Evolutionary conservation across 2,797 vertebrate species (phyloP).

Genomic region (Huso huso): DNA sequence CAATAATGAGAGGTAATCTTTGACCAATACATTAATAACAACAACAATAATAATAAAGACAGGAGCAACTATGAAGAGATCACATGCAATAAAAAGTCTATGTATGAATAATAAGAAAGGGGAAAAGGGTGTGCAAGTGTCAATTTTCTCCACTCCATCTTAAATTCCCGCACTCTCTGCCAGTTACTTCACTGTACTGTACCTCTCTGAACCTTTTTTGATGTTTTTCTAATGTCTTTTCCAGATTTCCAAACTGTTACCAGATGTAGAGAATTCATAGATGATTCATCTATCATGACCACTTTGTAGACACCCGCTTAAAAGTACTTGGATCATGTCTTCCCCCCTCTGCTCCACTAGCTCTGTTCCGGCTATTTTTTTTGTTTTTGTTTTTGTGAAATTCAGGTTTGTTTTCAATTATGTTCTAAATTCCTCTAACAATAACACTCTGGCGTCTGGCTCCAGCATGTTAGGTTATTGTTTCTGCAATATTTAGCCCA

Average conservation of each 20-base stretch:
- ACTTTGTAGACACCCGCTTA: constrained; percentile 68
- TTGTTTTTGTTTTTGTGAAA: constrained; percentile 4
- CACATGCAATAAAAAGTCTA: no score
- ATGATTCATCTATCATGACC: constrained; percentile 71
- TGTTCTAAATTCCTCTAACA: constrained; percentile 59
- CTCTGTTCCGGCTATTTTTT: no score
- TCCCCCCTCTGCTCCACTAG: constrained; percentile 20
- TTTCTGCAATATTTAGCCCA: neutral
- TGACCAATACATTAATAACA: no score
- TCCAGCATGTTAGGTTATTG: constrained; percentile 56
- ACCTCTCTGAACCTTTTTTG: constrained; percentile 49
- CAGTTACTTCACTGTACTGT: constrained; percentile 37
- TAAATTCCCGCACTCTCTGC: neutral
- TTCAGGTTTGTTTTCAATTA: constrained; percentile 62
- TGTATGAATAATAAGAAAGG: no score
- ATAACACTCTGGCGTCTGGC: constrained; percentile 53
- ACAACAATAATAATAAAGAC: no score
- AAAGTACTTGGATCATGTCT: constrained; percentile 46
- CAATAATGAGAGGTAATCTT: no score
- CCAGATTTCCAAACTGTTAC: constrained; percentile 71
- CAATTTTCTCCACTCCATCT: no score
- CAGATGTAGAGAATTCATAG: constrained; percentile 75
- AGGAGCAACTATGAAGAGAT: no score
- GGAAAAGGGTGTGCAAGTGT: no score
- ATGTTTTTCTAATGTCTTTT: constrained; percentile 51